Conservation (phyloP, 2,113 vertebrate genomes). For the Oryzias melastigma region DNA sequence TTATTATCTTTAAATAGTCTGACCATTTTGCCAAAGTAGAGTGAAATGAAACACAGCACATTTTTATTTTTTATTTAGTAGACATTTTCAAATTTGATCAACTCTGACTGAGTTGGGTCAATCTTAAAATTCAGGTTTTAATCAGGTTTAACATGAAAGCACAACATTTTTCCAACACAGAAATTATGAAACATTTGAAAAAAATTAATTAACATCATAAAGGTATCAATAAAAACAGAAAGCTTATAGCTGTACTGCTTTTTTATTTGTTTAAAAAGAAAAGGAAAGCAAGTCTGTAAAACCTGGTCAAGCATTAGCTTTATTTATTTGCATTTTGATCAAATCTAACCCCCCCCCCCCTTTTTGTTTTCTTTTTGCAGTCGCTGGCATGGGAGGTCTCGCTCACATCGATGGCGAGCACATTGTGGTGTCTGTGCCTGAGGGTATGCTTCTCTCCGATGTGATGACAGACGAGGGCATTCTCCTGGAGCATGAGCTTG, state of each 20-base stretch:
- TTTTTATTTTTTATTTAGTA: too few species aligned
- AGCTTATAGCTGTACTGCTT: neutral
- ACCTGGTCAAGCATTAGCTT: neutral
- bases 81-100: too few species aligned
- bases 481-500: slow-evolving; percentile 88
- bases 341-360: neutral
- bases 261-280: too few species aligned
- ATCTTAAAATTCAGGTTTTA: too few species aligned
- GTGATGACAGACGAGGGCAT: slow-evolving; percentile 95
- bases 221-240: neutral
- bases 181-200: too few species aligned
- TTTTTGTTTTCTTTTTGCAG: slow-evolving; percentile 66
- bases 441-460: slow-evolving; percentile 95
- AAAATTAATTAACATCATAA: neutral
- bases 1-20: too few species aligned
- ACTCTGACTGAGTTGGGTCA: too few species aligned
- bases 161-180: too few species aligned
- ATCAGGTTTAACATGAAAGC: too few species aligned
- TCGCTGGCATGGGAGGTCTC: slow-evolving; percentile 95
- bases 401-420: slow-evolving; percentile 97
- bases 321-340: neutral
- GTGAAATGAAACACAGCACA: too few species aligned
- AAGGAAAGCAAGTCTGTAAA: neutral
- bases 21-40: too few species aligned
- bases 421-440: slow-evolving; percentile 96